Evolutionary conservation across 1,140 invertebrate genomes (phyloP), one percentile per base, ranked within the genome.

Genomic region (Ceratitis capitata): DNA sequence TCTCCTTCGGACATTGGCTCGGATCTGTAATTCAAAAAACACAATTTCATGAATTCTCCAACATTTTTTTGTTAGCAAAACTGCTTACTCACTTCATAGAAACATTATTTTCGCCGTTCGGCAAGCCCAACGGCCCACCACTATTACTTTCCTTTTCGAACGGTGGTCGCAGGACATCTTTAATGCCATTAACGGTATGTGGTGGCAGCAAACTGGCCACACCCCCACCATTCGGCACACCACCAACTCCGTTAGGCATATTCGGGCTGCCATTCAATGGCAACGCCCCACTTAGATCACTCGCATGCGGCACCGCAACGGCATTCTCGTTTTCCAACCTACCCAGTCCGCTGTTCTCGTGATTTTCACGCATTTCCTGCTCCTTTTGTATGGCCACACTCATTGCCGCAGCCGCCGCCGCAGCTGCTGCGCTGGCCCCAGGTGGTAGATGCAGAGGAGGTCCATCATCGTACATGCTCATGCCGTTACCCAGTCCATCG

Each of bases 1-100:
- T 91, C 90, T 6, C 90, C 90, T 51, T 91, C 90, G 0, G 90
- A 91, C 9, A 91, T 87, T 32, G 90, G 90, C 49, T 91, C 90
- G 9, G 90, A 91, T 86, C 90, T 91, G 83, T 53, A n/a, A 45
- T 29, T n/a, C 61, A 19, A n/a, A 53, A 83, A 42, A 19, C 16
- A 26, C 9, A 23, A 83, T 74, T n/a, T 29, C 49, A 78, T 56
- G 39, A 29, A 56, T 9, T 69, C 26, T 42, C 61, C 42, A n/a
- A 74, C 42, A 69, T 32, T 47, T 69, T 61, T n/a, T 56, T 10
- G 23, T 3, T 74, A 85, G 39, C 58, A 47, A 64, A 42, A 39
- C 5, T 32, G 32, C 32, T 19, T 47, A 90, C 90, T 89, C 84
- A 91, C 90, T 91, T 91, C 90, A 91, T 90, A 84, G 90, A 89